Evolutionary conservation across 2,888 invertebrate species (phyloP).

Genomic region (Lochmaea capreae): DNA sequence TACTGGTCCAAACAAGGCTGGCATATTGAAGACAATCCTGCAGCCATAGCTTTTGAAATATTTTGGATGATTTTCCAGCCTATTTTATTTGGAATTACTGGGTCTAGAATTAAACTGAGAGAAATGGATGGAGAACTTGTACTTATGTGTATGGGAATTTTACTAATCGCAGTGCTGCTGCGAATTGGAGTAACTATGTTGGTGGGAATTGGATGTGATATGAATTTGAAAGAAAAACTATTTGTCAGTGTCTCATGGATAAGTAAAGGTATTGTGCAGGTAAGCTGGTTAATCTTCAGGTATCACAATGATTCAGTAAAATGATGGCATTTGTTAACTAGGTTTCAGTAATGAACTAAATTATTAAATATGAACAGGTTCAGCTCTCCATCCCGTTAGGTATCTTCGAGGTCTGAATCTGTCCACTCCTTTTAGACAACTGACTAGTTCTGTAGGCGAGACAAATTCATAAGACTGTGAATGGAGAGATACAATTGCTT

Average conservation of each 20-base stretch:
- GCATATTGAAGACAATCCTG: constrained; percentile 89
- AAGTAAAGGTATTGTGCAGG: constrained; percentile 97
- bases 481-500: too few relatives aligned
- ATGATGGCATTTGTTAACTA: too few relatives aligned
- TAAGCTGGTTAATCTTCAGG: constrained; percentile 57
- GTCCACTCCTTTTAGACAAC: too few relatives aligned
- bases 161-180: constrained; percentile 74
- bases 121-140: constrained; percentile 79
- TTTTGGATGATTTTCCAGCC: constrained; percentile 98
- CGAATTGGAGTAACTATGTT: constrained; percentile 76
- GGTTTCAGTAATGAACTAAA: too few relatives aligned
- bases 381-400: too few relatives aligned
- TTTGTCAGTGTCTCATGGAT: constrained; percentile 94
- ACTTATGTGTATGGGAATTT: constrained; percentile 76
- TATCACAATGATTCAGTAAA: too few relatives aligned
- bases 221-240: constrained; percentile 89
- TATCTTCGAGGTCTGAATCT: too few relatives aligned
- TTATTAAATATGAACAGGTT: too few relatives aligned
- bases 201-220: constrained; percentile 80
- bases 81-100: constrained; percentile 79
- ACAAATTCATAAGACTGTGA: too few relatives aligned
- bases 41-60: constrained; percentile 87
- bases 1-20: constrained; percentile 87
- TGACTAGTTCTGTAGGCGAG: too few relatives aligned
- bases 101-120: constrained; percentile 86